Evolutionary conservation across 1,140 invertebrate genomes (phyloP).

Genomic region (Propsilocerus akamusi): DNA sequence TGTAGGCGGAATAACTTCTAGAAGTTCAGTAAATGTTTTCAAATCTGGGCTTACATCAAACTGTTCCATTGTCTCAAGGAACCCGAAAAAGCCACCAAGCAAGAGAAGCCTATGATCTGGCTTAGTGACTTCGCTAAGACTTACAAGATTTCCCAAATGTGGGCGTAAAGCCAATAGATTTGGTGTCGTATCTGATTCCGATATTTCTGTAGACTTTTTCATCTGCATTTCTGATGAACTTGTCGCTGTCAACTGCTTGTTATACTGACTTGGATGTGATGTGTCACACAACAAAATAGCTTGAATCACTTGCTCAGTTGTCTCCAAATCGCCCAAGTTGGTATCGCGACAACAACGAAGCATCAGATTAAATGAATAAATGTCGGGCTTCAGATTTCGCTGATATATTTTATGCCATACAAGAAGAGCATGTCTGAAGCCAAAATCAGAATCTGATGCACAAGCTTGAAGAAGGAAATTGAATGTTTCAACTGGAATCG

Average conservation of each 20-base stretch:
- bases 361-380: slow-evolving; percentile 65
- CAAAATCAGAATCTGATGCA: slow-evolving; percentile 52
- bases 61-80: slow-evolving; percentile 49
- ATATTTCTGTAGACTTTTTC: not conserved
- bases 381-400: slow-evolving; percentile 39
- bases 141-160: slow-evolving; percentile 33
- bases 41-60: slow-evolving; percentile 49
- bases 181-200: slow-evolving; percentile 19
- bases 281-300: not conserved
- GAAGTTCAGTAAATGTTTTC: slow-evolving; percentile 57
- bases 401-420: slow-evolving; percentile 69
- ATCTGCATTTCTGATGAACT: not conserved
- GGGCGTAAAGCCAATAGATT: slow-evolving; percentile 35
- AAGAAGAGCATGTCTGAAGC: slow-evolving; percentile 58
- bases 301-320: slow-evolving; percentile 27
- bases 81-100: slow-evolving; percentile 58
- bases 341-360: slow-evolving; percentile 61
- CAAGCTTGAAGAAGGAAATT: slow-evolving; percentile 69
- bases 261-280: not conserved
- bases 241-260: not conserved
- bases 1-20: slow-evolving; percentile 48
- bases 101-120: slow-evolving; percentile 50
- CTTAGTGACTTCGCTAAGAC: slow-evolving; percentile 30
- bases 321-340: slow-evolving; percentile 43
- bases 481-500: slow-evolving; percentile 45